Percentiles rank a stretch among this genome's conserved stretches.
Conservation (phyloP, 2,113 vertebrate genomes). For the Irena cyanogastra region DNA sequence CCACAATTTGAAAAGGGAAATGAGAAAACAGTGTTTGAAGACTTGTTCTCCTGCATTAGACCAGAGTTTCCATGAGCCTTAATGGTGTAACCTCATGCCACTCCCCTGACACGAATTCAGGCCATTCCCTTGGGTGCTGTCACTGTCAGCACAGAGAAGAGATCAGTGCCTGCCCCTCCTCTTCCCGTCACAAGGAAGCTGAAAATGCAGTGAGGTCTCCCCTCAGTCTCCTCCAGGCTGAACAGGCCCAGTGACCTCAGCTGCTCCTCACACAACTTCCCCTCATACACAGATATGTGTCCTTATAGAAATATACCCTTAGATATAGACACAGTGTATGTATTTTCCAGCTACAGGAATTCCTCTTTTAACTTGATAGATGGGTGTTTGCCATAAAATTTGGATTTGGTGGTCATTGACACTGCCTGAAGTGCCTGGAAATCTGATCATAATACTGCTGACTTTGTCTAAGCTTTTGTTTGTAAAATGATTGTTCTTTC, state of each 20-base stretch:
- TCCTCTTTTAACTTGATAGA: background rate
- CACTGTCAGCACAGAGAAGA: background rate
- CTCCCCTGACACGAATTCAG: background rate
- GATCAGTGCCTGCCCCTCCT: background rate
- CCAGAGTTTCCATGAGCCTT: background rate
- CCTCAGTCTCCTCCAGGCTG: background rate
- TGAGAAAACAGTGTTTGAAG: background rate
- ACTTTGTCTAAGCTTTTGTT: background rate
- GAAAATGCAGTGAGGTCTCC: accelerated
- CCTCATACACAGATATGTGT: no score
- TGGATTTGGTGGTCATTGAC: background rate
- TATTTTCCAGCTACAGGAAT: background rate
- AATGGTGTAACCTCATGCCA: background rate
- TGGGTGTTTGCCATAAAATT: background rate
- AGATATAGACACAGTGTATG: background rate
- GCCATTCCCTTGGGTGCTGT: background rate
- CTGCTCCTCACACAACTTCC: accelerated
- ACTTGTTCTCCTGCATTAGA: background rate
- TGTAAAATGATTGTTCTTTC: background rate
- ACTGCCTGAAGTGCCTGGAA: background rate
- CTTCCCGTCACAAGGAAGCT: accelerated
- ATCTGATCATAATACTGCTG: background rate
- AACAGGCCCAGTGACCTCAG: background rate
- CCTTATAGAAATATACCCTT: background rate
- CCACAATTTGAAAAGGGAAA: background rate